Evolutionary conservation across 2,888 invertebrate genomes (phyloP), one percentile per base, ranked within the genome.

Genomic region (Hyles lineata): DNA sequence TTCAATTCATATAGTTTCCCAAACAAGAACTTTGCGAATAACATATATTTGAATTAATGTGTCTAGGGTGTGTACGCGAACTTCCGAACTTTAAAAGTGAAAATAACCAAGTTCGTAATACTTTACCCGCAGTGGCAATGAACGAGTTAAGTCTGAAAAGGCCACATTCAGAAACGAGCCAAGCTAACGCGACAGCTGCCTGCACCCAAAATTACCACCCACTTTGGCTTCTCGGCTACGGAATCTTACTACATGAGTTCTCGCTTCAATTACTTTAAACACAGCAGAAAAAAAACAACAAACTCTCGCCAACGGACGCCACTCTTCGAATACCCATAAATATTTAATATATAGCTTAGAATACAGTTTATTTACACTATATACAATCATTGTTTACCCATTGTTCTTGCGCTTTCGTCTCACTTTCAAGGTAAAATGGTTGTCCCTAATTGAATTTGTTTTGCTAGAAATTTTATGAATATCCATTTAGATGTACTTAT

Each of bases 91-190:
- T 75, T 63, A 75, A 77, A 78, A 70, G 74, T 78, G 77, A 72
- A 75, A 74, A 75, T 70, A 77, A 75, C 72, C 58, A 71, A 58
- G 52, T 60, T 69, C 21, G 29, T 72, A 72, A 67, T 43, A 67
- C 71, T 74, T 75, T 72, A 58, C 74, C 78, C 79, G 55, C 90
- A 94, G 94, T 94, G 85, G 92, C 93, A 76, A 93, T 94, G 76
- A 94, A 92, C 86, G 94, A 94, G 86, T 85, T 93, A 63, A 93
- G 90, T 82, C 74, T 90, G 85, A 93, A 91, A 85, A 91, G 87
- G 78, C 90, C 94, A 63, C 85, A 87, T 73, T 87, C 92, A 2
- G 92, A 92, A 70, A 90, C 90, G 19, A 90, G 85, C 72, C 89
- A 87, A 58, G 88, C 87, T 1, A 91, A 90, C 72, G 86, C 83